These are phyloP conservation scores for Ypsolopha scabrella DNA, from an alignment of 2,888 invertebrate species.

Conservation along the genomic window DNA sequence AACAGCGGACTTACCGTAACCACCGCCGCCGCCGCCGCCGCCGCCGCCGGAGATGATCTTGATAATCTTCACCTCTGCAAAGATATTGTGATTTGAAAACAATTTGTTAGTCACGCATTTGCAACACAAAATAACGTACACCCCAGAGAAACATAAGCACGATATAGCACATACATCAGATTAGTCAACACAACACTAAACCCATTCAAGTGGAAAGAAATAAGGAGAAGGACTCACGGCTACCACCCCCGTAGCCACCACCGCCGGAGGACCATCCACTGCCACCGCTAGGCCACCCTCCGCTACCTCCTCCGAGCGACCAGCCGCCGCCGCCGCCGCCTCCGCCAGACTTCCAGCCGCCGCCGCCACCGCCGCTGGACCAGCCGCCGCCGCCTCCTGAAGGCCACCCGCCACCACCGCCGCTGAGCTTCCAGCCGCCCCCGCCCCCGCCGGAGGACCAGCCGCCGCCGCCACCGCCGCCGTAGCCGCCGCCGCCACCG, in stretches of 20 bases:
- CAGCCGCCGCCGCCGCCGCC: constrained; percentile 16
- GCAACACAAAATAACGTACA: too few relatives aligned
- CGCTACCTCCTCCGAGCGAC: constrained; percentile 16
- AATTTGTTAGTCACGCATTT: too few relatives aligned
- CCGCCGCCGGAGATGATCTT: constrained; percentile 43
- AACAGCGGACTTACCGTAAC: constrained; percentile 21
- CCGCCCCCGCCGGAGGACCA: constrained; percentile 29
- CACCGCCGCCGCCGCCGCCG: constrained; percentile 38
- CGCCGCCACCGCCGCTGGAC: constrained; percentile 16
- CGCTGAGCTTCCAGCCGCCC: constrained; percentile 8
- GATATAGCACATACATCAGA: too few relatives aligned
- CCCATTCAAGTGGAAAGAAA: background rate
- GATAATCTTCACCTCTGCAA: constrained; percentile 47
- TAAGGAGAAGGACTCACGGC: background rate
- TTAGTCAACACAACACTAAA: too few relatives aligned
- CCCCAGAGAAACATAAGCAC: too few relatives aligned
- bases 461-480: constrained; percentile 26
- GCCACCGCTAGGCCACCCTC: constrained; percentile 19
- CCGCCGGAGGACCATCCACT: constrained; percentile 20
- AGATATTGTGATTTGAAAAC: background rate
- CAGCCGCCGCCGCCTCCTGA: constrained; percentile 14
- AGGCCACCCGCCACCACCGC: constrained; percentile 17
- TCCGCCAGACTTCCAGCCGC: constrained; percentile 18
- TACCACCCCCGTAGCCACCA: background rate
- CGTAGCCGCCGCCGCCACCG: constrained; percentile 16